These are phyloP conservation scores for Parotocinclus haroldoi DNA, from an alignment of 2,797 vertebrate species.

Conservation along the genomic window DNA sequence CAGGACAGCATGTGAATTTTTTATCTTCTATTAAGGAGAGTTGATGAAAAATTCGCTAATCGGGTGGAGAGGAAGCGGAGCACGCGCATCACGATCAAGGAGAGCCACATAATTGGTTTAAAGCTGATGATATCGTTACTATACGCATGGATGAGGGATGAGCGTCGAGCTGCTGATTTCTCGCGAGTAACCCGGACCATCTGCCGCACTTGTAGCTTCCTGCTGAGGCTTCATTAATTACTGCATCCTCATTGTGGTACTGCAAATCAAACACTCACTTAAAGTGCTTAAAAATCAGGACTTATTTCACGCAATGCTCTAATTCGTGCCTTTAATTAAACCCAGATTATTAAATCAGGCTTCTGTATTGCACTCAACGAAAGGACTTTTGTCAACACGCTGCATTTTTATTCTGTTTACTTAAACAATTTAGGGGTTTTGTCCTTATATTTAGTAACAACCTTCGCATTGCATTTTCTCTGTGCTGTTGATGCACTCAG, in stretches of 20 bases:
- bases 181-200: slow-evolving; percentile 56
- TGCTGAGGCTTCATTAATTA: slow-evolving; percentile 57
- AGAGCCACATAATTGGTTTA: slow-evolving; percentile 36
- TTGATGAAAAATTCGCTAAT: no score
- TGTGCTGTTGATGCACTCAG: no score
- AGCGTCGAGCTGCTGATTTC: slow-evolving; percentile 44
- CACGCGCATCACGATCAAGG: slow-evolving; percentile 20
- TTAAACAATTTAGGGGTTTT: no score
- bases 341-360: slow-evolving; percentile 23
- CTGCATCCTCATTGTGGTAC: slow-evolving; percentile 51
- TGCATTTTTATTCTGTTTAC: no score
- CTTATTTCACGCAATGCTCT: slow-evolving; percentile 46
- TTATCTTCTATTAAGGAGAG: no score
- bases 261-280: slow-evolving; percentile 56
- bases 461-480: no score
- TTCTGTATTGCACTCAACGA: not conserved
- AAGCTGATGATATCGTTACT: slow-evolving; percentile 34
- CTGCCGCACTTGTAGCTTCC: slow-evolving; percentile 50
- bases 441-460: no score
- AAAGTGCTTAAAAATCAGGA: slow-evolving; percentile 52
- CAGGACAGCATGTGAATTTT: no score
- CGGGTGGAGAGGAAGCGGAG: no score
- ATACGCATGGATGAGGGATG: slow-evolving; percentile 38
- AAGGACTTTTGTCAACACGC: no score
- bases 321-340: slow-evolving; percentile 45